Evolutionary conservation across 1,140 invertebrate species (phyloP), one percentile per base, ranked within the genome.

Genomic region (Drosophila nigrodunni): DNA sequence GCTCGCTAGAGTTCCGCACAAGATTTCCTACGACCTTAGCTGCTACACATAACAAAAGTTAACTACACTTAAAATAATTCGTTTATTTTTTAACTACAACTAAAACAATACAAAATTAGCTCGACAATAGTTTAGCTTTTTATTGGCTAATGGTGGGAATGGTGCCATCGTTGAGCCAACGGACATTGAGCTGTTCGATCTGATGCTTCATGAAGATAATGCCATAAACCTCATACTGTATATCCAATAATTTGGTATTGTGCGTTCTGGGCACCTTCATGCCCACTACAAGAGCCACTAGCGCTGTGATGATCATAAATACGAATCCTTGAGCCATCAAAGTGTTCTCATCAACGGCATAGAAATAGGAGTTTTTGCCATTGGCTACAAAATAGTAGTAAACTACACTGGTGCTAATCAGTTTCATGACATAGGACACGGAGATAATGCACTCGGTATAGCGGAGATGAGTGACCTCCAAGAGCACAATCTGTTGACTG

Each of bases 171-270:
- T 91, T 91, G 9, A 92, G 70, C 74, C 91, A 92, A 2, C 73
- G 75, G 2, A 92, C 88, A 55, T 92, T 92, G 0, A 92, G 60
- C 75, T 92, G 88, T 43, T 92, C 91, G 49, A 92, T 92, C 64
- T 92, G 91, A 61, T 92, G 91, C 59, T 92, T 91, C 69, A 79
- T 82, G 30, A 92, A 92, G 43, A 92, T 92, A 50, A 92, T 91
- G 58, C 91, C 91, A 50, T 91, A 77, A 7, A 91, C 74, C 44
- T 78, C 82, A 50, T 92, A 90, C 70, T 92, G 91, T 57, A 92
- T 90, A 15, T 92, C 91, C 25, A 91, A 68, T 9, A 92, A 46
- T 4, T 78, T 70, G 49, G 61, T 77, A 15, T 69, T 58, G 62
- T 92, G 72, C 7, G 91, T 92, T 4, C 91, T 74, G 1, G 91